Evolutionary conservation across 1,140 invertebrate species (phyloP).

Genomic region (Luehdorfia chinensis): DNA sequence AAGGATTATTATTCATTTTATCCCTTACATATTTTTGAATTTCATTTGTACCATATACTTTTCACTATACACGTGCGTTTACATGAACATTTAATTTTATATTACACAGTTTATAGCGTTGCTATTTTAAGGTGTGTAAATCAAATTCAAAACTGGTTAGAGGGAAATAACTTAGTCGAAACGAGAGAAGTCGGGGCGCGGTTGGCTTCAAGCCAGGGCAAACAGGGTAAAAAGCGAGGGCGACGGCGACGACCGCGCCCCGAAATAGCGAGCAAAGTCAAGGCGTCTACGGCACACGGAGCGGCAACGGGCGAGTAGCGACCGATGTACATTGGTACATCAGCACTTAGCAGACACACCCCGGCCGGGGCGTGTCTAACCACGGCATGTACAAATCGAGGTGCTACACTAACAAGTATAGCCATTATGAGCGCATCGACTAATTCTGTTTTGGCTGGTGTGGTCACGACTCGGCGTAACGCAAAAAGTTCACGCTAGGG

Average conservation of each 20-base stretch:
- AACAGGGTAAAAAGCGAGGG: slow-evolving; percentile 74
- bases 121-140: too few species aligned
- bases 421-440: slow-evolving; percentile 17
- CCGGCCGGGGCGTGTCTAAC: not conserved
- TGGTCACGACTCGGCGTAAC: slow-evolving; percentile 11
- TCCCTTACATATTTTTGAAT: too few species aligned
- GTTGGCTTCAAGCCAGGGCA: slow-evolving; percentile 67
- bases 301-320: too few species aligned
- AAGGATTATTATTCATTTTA: too few species aligned
- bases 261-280: slow-evolving; percentile 71
- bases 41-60: too few species aligned
- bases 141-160: too few species aligned
- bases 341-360: slow-evolving; percentile 6
- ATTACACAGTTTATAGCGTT: too few species aligned
- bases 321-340: not conserved
- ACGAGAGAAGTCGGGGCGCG: slow-evolving; percentile 47
- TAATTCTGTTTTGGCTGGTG: slow-evolving; percentile 10
- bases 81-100: too few species aligned
- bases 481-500: slow-evolving; percentile 20
- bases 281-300: slow-evolving; percentile 45
- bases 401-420: slow-evolving; percentile 13
- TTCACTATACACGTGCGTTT: too few species aligned
- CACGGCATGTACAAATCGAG: slow-evolving; percentile 5
- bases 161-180: too few species aligned
- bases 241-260: slow-evolving; percentile 64